A percentile compares a stretch with the other conserved stretches of the same genome.
Conservation (phyloP, 2,113 vertebrate genomes). For the Lathamus discolor region DNA sequence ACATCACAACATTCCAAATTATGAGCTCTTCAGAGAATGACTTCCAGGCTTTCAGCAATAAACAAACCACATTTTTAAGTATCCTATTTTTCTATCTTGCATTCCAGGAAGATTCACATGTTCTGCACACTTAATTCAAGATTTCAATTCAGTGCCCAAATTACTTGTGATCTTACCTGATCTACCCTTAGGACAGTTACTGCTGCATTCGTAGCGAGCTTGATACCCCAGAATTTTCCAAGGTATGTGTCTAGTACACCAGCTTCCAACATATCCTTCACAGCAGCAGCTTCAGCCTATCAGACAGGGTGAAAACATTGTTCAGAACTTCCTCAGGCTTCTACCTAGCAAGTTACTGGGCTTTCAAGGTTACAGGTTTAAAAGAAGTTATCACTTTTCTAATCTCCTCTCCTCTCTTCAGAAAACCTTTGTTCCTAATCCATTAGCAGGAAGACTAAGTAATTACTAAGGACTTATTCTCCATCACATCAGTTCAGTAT, state of each 20-base stretch:
- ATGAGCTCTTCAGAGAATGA: background rate
- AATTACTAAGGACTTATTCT: background rate
- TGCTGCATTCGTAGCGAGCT: conserved; percentile 93
- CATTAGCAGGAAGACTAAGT: background rate
- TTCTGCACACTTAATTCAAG: background rate
- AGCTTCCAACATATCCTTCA: conserved; percentile 92
- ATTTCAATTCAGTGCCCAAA: background rate
- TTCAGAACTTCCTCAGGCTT: background rate
- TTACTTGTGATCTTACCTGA: conserved; percentile 80
- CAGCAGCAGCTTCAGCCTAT: conserved; percentile 86
- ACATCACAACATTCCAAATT: background rate
- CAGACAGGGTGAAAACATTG: background rate
- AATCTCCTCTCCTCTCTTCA: background rate
- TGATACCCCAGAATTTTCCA: conserved; percentile 94
- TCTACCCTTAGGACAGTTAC: conserved; percentile 94
- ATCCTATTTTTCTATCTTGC: background rate
- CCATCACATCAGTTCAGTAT: background rate
- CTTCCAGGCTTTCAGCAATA: background rate
- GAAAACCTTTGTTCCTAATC: background rate
- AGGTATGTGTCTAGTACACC: conserved; percentile 89
- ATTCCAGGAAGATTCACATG: background rate
- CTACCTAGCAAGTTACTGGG: background rate
- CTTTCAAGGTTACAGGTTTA: background rate
- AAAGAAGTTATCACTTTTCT: background rate
- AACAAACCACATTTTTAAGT: background rate